Conservation (phyloP, 2,888 invertebrate species). For the Neoaliturus tenellus region DNA sequence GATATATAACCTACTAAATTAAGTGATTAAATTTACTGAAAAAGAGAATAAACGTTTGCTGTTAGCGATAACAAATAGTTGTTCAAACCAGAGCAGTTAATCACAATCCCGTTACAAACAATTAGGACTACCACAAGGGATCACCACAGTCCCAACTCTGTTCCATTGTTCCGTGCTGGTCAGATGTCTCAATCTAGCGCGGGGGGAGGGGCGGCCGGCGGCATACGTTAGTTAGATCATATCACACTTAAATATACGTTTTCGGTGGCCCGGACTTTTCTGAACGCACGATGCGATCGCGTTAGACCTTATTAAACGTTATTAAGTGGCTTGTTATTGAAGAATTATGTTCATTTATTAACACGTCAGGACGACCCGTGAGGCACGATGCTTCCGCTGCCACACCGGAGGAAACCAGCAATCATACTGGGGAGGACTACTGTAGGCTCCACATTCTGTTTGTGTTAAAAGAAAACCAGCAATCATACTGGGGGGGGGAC, state of each 20-base stretch:
- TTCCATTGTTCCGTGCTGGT: not conserved
- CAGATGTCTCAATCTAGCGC: not conserved
- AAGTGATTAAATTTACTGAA: too few relatives aligned
- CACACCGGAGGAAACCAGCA: not conserved
- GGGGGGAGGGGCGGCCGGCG: conserved; percentile 1
- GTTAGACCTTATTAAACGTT: conserved; percentile 49
- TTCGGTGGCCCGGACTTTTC: conserved; percentile 25
- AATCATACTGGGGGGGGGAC: too few relatives aligned
- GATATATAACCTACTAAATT: too few relatives aligned
- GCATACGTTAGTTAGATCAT: conserved; percentile 25
- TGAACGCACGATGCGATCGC: conserved; percentile 30
- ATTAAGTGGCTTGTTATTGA: conserved; percentile 50
- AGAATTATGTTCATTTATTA: conserved; percentile 51
- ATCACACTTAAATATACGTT: conserved; percentile 48
- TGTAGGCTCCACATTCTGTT: not conserved
- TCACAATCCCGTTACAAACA: not conserved
- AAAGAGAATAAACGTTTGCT: too few relatives aligned
- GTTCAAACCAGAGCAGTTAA: not conserved
- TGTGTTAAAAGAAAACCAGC: not conserved
- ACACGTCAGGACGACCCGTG: conserved; percentile 13
- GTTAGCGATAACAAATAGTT: not conserved
- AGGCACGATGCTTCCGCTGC: conserved; percentile 42
- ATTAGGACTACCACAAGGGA: conserved; percentile 21
- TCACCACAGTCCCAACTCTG: not conserved
- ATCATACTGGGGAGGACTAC: not conserved